Evolutionary conservation across 2,888 invertebrate genomes (phyloP).

Genomic region (Chouioia cunea): DNA sequence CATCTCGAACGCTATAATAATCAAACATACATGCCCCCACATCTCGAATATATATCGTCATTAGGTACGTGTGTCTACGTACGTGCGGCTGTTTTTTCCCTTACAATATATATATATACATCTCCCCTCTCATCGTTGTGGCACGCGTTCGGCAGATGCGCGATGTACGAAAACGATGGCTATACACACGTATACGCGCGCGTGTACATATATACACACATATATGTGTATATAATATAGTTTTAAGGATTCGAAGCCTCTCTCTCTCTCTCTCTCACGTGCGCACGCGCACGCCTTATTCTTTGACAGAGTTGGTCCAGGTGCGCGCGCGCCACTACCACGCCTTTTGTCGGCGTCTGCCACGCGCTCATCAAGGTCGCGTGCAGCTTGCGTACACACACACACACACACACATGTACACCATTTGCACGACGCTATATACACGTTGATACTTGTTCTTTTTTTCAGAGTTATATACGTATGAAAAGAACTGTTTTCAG

Average conservation of each 20-base stretch:
- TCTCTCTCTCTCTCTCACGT: background rate
- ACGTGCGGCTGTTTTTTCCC: background rate
- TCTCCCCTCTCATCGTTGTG: background rate
- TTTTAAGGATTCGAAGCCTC: conserved; percentile 32
- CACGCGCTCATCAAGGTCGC: background rate
- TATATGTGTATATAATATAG: no score
- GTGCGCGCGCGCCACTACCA: conserved; percentile 9
- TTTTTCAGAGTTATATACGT: no score
- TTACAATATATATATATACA: no score
- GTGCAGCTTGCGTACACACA: no score
- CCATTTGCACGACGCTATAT: no score
- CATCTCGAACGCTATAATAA: background rate
- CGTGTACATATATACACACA: no score
- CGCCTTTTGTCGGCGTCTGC: conserved; percentile 5
- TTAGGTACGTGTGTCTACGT: background rate
- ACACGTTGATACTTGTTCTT: no score
- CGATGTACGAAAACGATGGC: conserved; percentile 27
- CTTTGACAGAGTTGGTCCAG: no score
- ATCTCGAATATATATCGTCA: background rate
- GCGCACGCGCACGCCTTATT: background rate
- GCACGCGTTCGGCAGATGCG: conserved; percentile 42
- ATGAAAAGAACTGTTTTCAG: no score
- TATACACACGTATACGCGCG: conserved; percentile 18
- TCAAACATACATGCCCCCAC: background rate
- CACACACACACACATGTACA: no score